These are phyloP conservation scores for Drosophila conformis DNA, from an alignment of 2,888 invertebrate genomes.

Conservation along the genomic window DNA sequence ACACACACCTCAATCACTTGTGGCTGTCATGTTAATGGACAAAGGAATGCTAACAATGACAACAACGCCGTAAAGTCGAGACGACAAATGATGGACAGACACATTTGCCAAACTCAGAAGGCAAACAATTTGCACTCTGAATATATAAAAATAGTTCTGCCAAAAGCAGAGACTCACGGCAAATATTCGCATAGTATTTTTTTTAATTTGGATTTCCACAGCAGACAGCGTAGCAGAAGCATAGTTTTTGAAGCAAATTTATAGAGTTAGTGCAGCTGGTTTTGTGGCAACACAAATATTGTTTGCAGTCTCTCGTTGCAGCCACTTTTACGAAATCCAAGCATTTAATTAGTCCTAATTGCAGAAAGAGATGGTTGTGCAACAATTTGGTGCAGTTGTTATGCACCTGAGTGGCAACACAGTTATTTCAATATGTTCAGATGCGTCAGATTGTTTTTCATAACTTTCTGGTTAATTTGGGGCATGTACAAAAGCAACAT, in stretches of 20 bases:
- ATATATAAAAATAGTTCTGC: neutral
- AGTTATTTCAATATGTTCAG: conserved; percentile 40
- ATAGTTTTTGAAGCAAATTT: neutral
- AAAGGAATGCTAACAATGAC: conserved; percentile 40
- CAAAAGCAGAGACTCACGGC: neutral
- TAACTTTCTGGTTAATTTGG: conserved; percentile 30
- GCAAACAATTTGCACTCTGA: conserved; percentile 24
- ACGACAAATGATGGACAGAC: conserved; percentile 23
- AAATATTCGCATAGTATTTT: neutral
- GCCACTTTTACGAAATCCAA: neutral
- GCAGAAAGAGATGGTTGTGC: neutral
- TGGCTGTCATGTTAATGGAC: conserved; percentile 35
- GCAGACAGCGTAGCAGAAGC: no score
- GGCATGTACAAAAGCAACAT: neutral
- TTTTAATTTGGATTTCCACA: neutral
- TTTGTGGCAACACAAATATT: neutral
- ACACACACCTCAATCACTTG: conserved; percentile 35
- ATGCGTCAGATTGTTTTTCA: conserved; percentile 27
- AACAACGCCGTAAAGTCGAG: conserved; percentile 29
- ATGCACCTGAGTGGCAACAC: neutral
- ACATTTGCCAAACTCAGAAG: conserved; percentile 20
- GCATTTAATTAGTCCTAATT: conserved; percentile 39
- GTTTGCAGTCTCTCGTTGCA: neutral
- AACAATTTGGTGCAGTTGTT: conserved; percentile 8
- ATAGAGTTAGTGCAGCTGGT: neutral